Percentiles rank a stretch among this genome's conserved stretches.
These are phyloP conservation scores for Scopus umbretta DNA, from an alignment of 2,113 vertebrate genomes.

Conservation along the genomic window DNA sequence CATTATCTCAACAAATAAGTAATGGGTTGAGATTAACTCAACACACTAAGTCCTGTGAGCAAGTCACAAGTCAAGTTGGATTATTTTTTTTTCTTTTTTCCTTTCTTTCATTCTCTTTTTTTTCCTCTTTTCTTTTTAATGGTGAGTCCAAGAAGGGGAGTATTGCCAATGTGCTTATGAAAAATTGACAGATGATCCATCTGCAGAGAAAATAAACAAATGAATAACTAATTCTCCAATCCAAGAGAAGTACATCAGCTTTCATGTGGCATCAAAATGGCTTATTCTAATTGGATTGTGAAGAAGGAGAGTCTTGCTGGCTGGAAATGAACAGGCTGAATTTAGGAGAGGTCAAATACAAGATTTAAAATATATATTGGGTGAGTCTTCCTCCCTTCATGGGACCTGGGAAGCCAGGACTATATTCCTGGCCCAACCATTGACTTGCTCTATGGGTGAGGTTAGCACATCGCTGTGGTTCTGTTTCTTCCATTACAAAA, in stretches of 20 bases:
- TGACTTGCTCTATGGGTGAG: neutral
- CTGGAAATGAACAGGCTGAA: neutral
- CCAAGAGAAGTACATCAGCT: neutral
- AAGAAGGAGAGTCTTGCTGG: neutral
- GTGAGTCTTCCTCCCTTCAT: neutral
- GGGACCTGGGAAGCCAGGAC: neutral
- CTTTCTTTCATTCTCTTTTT: neutral
- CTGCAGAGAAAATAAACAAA: neutral
- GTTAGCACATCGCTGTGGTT: neutral
- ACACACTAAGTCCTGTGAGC: neutral
- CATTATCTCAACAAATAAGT: neutral
- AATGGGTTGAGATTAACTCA: neutral
- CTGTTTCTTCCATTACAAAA: neutral
- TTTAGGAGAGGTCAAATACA: neutral
- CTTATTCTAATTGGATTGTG: neutral
- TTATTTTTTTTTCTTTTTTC: neutral
- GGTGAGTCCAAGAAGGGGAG: neutral
- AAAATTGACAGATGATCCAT: neutral
- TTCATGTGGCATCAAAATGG: neutral
- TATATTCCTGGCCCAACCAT: neutral
- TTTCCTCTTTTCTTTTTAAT: neutral
- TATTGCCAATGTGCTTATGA: neutral
- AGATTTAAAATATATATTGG: neutral
- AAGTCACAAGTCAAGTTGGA: neutral
- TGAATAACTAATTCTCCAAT: neutral